Base-by-base conservation (phyloP, 2,888 invertebrate genomes). In the Chironomus tentans region DNA sequence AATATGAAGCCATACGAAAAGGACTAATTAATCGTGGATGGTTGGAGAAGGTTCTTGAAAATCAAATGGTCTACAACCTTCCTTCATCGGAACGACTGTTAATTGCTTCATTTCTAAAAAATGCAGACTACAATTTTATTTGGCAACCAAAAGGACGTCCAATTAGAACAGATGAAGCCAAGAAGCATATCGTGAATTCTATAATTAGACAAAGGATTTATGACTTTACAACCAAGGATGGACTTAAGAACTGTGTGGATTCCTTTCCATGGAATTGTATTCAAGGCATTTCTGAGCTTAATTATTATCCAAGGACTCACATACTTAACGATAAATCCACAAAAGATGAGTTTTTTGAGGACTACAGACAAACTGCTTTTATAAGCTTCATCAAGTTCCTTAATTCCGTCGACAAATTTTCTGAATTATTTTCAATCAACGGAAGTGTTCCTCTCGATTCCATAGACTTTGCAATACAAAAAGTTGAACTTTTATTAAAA, bases 321-420 rank as follows among this genome's bases (percentile, higher is more conserved):
- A 22, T 89, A 89, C 71, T 76, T 5, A 28, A 10, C 6, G 76
- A 88, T 86, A 70, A 86, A 84, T 80, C 88, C 87, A 79, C 89
- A 83, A 7, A 87, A 85, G 13, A 86, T 85, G 79, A 88, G 87
- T 78, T 86, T 79, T 47, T 47, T n/a, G 10, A 75, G 21, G 93
- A 94, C 82, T 94, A 89, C 81, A 87, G 90, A 80, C 84, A 90
- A 76, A 92, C 92, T 10, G 90, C 92, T 0, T 91, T 92, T 79
- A 87, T 90, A 77, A 90, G 90, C 78, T 84, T 93, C 76, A 82
- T 94, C 62, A 90, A 90, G 81, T 90, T 62, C 86, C 86, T 79
- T 84, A 77, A 80, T 85, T 13, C 83, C 82, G 46, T 85, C 84
- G 81, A 82, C 1, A 82, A 83, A 24, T 82, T 84, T 78, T 81